Conservation (phyloP, 2,888 invertebrate genomes). For the Spodoptera littoralis region DNA sequence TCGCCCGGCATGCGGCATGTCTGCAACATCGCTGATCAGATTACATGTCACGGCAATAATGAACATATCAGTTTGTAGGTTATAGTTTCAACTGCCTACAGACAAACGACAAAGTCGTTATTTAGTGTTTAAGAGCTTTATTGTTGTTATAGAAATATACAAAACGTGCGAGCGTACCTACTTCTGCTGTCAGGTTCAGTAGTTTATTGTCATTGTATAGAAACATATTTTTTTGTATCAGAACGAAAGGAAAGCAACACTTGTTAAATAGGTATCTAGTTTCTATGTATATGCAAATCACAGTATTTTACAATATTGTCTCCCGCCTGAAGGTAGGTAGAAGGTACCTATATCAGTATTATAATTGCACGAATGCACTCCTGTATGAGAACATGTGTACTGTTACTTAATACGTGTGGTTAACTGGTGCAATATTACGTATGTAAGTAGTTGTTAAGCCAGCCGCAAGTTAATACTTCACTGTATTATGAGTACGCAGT, state of each 20-base stretch:
- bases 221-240: slow-evolving; percentile 1
- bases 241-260: not conserved
- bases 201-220: slow-evolving; percentile 5
- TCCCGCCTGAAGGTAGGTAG: slow-evolving; percentile 8
- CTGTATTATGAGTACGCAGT: slow-evolving; percentile 20
- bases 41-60: slow-evolving; percentile 77
- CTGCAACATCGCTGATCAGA: slow-evolving; percentile 66
- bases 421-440: slow-evolving; percentile 23
- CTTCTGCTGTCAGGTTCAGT: slow-evolving; percentile 44
- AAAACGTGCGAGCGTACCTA: slow-evolving; percentile 63
- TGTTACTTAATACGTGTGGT: slow-evolving; percentile 14
- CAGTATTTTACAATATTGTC: not conserved
- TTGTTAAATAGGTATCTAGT: slow-evolving; percentile 1
- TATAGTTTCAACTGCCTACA: slow-evolving; percentile 68
- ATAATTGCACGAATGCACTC: slow-evolving; percentile 23
- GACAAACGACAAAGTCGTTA: slow-evolving; percentile 75
- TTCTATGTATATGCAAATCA: not conserved
- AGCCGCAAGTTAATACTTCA: slow-evolving; percentile 26
- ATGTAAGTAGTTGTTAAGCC: slow-evolving; percentile 37
- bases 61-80: slow-evolving; percentile 83
- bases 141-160: slow-evolving; percentile 56
- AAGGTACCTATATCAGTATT: slow-evolving; percentile 13
- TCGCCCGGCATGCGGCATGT: slow-evolving; percentile 82
- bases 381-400: slow-evolving; percentile 4
- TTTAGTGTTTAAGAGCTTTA: slow-evolving; percentile 75